A percentile compares a stretch with the other conserved stretches of the same genome.
Evolutionary conservation across 2,797 vertebrate species (phyloP).

Genomic region (Pogoniulus pusillus): DNA sequence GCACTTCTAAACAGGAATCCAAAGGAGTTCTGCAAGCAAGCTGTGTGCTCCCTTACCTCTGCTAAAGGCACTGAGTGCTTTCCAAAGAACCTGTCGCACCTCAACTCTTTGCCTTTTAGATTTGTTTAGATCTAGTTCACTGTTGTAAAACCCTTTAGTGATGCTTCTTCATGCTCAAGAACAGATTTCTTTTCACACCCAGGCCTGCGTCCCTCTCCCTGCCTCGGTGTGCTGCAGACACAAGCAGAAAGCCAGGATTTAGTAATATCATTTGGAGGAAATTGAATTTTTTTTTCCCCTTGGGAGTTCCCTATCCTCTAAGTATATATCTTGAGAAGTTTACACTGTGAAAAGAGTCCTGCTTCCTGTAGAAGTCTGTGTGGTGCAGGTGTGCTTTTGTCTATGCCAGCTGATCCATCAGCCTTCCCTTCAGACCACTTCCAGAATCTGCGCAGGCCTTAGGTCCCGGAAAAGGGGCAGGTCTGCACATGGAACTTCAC

Average conservation of each 20-base stretch:
- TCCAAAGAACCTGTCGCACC: neutral
- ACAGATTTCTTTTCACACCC: neutral
- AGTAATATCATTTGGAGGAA: constrained; percentile 25
- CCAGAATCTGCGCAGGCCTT: neutral
- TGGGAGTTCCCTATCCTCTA: neutral
- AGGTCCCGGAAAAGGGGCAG: neutral
- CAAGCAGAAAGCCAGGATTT: neutral
- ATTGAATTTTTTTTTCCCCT: neutral
- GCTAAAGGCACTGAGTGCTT: neutral
- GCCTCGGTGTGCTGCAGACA: neutral
- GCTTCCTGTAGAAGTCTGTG: neutral
- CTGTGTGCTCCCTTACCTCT: neutral
- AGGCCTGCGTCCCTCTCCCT: neutral
- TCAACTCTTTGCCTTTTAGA: neutral
- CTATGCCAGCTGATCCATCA: neutral
- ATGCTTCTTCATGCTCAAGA: neutral
- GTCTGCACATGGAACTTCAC: neutral
- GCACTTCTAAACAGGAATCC: neutral
- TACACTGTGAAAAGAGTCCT: constrained; percentile 7
- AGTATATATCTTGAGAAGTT: neutral
- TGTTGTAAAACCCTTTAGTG: neutral
- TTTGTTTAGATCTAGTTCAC: neutral
- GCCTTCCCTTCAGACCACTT: constrained; percentile 4
- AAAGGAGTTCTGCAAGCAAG: neutral
- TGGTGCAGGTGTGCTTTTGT: neutral